Conservation (phyloP, 2,888 invertebrate genomes). For the Disparrhopalites patrizii region DNA sequence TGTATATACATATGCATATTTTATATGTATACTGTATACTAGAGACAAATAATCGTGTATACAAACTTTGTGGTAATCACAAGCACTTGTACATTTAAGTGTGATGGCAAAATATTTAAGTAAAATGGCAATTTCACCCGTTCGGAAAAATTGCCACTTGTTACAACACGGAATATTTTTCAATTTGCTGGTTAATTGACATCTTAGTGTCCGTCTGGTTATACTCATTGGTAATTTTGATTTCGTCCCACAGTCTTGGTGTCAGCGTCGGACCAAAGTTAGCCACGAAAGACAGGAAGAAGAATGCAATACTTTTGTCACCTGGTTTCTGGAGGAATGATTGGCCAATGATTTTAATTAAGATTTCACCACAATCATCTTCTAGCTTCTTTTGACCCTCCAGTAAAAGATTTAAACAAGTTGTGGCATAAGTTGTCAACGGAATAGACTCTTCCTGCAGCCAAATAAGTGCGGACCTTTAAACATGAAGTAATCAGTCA, state of each 20-base stretch:
- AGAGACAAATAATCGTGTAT: too few species aligned
- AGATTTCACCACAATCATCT: background rate
- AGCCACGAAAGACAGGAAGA: background rate
- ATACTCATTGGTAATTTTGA: background rate
- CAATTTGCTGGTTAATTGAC: background rate
- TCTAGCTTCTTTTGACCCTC: conserved; percentile 3
- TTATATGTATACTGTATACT: too few species aligned
- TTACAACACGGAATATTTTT: too few species aligned
- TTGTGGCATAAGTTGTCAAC: background rate
- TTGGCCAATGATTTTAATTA: background rate
- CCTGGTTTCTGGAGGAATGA: conserved; percentile 10
- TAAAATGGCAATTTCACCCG: too few species aligned
- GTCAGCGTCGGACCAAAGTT: conserved; percentile 8
- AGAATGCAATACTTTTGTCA: background rate
- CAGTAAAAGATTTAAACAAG: background rate
- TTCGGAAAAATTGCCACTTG: background rate
- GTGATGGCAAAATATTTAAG: too few species aligned
- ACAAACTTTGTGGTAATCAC: too few species aligned
- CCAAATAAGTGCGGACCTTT: conserved; percentile 11
- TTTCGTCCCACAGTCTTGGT: background rate
- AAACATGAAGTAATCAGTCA: background rate
- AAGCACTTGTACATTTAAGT: too few species aligned
- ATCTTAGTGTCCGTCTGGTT: conserved; percentile 7
- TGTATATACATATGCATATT: too few species aligned
- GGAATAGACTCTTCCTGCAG: conserved; percentile 1